Evolutionary conservation across 2,797 vertebrate genomes (phyloP), one percentile per base, ranked within the genome.

Genomic region (Megaceryle alcyon): DNA sequence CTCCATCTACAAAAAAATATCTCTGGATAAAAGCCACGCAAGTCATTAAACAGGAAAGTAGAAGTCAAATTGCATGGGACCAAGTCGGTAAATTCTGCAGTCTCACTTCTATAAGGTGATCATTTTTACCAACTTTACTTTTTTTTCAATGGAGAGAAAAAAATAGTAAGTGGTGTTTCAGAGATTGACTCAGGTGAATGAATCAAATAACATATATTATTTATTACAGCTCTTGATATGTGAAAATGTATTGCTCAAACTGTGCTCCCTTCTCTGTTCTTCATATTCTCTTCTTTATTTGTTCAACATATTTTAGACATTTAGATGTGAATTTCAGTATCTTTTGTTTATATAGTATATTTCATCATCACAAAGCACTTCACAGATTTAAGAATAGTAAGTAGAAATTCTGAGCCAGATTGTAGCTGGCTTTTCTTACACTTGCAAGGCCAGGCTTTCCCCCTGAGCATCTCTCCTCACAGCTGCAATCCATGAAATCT

Each of bases 1-100:
- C 33, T 88, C 44, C 13, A 71, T 61, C 37, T 54, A 54, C 18
- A n/a, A 0, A 1, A 83, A 92, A 95, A 76, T 72, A 66, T 19
- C 59, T 72, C 69, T 95, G 82, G 70, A 84, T 79, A 51, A 90
- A 87, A 91, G 23, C 82, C 84, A 83, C 61, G 66, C 46, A 81
- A 69, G 23, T 70, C 41, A 81, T 79, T 91, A 88, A 89, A 73
- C 14, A 66, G 39, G 63, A 82, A 81, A 72, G 3, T 23, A 66
- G 6, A 31, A 81, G 41, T 26, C 60, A 80, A 84, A 13, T 23
- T 88, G 7, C 7, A 11, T 37, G 19, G 23, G 14, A 31, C 19
- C 75, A 48, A 71, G 14, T 29, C 49, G 12, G 53, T 56, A 81
- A 91, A 91, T 64, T 82, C 66, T 60, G 46, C 49, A 35, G 7